These are phyloP conservation scores for Scaptomyza cyrtandrae DNA, from an alignment of 2,888 invertebrate genomes.

Conservation along the genomic window DNA sequence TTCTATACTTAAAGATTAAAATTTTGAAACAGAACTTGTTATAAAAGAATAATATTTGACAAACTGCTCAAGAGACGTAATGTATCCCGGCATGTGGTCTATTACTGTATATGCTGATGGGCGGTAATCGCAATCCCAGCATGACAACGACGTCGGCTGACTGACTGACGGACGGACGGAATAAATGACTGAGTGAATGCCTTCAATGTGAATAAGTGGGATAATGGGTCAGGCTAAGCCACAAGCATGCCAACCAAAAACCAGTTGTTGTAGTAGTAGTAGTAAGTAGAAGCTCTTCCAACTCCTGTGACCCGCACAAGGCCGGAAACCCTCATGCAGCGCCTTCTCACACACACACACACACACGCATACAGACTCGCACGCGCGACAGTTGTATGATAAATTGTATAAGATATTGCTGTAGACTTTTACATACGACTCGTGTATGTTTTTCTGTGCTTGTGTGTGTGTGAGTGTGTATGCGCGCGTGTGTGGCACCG, in stretches of 20 bases:
- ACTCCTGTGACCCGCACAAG: slow-evolving; percentile 1
- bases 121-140: slow-evolving; percentile 57
- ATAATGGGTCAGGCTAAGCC: slow-evolving; percentile 80
- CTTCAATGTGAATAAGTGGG: slow-evolving; percentile 78
- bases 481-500: slow-evolving; percentile 12
- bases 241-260: slow-evolving; percentile 59
- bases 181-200: slow-evolving; percentile 62
- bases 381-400: slow-evolving; percentile 70
- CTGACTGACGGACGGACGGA: slow-evolving; percentile 31
- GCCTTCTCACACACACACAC: slow-evolving; percentile 9
- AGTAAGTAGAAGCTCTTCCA: slow-evolving; percentile 46
- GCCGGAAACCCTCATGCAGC: slow-evolving; percentile 65
- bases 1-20: too few relatives aligned
- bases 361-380: slow-evolving; percentile 2
- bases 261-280: neutral
- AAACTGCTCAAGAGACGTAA: slow-evolving; percentile 1
- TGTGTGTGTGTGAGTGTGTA: slow-evolving; percentile 3
- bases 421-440: slow-evolving; percentile 66
- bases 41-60: neutral
- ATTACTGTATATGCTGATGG: slow-evolving; percentile 43
- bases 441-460: neutral
- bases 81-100: slow-evolving; percentile 13
- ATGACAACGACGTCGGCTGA: slow-evolving; percentile 46
- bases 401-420: slow-evolving; percentile 74
- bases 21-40: too few relatives aligned